Conservation (phyloP, 2,888 invertebrate species). For the Apotomis betuletana region DNA sequence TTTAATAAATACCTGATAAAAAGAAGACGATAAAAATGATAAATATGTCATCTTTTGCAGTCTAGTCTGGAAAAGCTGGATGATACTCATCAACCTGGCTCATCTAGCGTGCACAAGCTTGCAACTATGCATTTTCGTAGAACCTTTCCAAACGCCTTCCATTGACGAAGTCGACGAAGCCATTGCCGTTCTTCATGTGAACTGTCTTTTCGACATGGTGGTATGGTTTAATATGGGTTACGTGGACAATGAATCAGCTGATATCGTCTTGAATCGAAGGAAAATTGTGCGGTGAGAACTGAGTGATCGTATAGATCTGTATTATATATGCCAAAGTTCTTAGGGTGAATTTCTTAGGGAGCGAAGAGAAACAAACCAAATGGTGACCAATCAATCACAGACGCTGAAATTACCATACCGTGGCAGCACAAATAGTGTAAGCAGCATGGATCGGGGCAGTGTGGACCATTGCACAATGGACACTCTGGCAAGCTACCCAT, state of each 20-base stretch:
- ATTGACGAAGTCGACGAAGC: conserved; percentile 50
- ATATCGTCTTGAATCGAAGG: conserved; percentile 55
- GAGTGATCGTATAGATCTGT: no score
- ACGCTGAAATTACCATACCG: no score
- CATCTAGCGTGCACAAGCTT: conserved; percentile 57
- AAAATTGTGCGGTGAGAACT: conserved; percentile 54
- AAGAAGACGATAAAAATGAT: no score
- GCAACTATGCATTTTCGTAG: conserved; percentile 56
- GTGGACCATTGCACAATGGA: no score
- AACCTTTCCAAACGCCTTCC: conserved; percentile 41
- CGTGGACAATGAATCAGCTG: conserved; percentile 45
- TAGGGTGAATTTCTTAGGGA: no score
- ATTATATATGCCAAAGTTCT: no score
- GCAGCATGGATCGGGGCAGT: no score
- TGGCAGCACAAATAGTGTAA: no score
- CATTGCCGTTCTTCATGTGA: conserved; percentile 52
- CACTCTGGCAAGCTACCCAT: no score
- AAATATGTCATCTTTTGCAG: conserved; percentile 49
- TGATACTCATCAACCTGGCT: conserved; percentile 54
- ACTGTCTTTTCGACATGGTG: conserved; percentile 62
- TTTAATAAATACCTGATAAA: no score
- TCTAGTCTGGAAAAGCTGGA: conserved; percentile 58
- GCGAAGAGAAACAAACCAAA: no score
- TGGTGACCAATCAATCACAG: no score
- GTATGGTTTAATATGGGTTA: conserved; percentile 66